Evolutionary conservation across 2,888 invertebrate species (phyloP).

Genomic region (Hypselothyrea guttata): DNA sequence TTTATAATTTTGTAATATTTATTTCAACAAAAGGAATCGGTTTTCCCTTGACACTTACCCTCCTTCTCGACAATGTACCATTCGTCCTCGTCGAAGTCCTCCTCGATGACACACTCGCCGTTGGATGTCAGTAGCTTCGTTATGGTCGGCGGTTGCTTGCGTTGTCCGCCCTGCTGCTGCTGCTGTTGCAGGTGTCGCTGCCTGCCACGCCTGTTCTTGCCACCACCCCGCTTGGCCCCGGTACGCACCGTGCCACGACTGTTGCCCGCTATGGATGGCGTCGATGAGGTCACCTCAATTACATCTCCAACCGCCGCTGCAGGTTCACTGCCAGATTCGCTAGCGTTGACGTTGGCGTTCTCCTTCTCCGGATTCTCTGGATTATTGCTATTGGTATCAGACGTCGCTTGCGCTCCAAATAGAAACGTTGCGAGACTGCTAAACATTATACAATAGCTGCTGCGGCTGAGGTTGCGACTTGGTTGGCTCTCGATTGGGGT

Average conservation of each 20-base stretch:
- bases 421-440: constrained; percentile 85
- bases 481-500: background rate
- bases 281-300: constrained; percentile 76
- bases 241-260: constrained; percentile 44
- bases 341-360: constrained; percentile 26
- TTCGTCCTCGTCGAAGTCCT: constrained; percentile 83
- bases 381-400: constrained; percentile 55
- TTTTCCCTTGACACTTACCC: too few relatives aligned
- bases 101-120: constrained; percentile 56
- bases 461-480: constrained; percentile 12
- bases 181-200: constrained; percentile 45
- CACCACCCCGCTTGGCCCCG: constrained; percentile 41
- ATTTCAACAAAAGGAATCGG: too few relatives aligned
- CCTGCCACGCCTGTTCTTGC: constrained; percentile 46
- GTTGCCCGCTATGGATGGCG: constrained; percentile 78
- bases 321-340: constrained; percentile 45
- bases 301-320: constrained; percentile 60
- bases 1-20: too few relatives aligned
- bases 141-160: constrained; percentile 59
- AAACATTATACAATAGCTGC: constrained; percentile 83
- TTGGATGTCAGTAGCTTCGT: constrained; percentile 64
- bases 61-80: constrained; percentile 84
- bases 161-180: constrained; percentile 44
- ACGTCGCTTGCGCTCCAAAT: constrained; percentile 81
- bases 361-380: constrained; percentile 50